Conservation (phyloP, 2,888 invertebrate genomes). For the Aphrophora alni region DNA sequence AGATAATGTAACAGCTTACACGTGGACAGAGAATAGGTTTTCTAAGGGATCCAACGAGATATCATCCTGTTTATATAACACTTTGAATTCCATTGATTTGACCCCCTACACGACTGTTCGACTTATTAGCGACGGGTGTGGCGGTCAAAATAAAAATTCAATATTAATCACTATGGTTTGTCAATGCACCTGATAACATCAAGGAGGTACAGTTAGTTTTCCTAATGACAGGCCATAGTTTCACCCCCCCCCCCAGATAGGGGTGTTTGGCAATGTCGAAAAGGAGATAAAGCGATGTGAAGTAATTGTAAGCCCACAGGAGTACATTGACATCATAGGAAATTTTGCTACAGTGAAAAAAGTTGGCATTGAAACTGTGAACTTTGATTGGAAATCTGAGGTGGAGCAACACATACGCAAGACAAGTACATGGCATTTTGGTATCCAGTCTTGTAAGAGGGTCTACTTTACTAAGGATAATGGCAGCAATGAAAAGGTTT, state of each 20-base stretch:
- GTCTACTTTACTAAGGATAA: neutral
- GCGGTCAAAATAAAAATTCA: constrained; percentile 52
- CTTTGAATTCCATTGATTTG: constrained; percentile 42
- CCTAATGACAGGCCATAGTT: constrained; percentile 52
- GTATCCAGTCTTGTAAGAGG: constrained; percentile 15
- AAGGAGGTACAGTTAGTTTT: constrained; percentile 47
- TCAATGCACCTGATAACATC: constrained; percentile 40
- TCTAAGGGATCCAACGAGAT: constrained; percentile 53
- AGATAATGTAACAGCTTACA: constrained; percentile 50
- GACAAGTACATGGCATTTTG: constrained; percentile 29
- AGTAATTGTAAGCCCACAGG: constrained; percentile 43
- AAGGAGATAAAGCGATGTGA: constrained; percentile 45
- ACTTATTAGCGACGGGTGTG: constrained; percentile 36
- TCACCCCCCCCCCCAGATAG: constrained; percentile 40
- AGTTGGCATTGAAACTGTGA: constrained; percentile 39
- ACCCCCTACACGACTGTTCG: constrained; percentile 11
- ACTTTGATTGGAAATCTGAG: constrained; percentile 42
- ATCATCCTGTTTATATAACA: constrained; percentile 50
- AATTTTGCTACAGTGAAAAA: constrained; percentile 43
- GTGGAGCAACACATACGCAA: neutral
- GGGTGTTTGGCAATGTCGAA: constrained; percentile 52
- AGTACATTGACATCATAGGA: constrained; percentile 43
- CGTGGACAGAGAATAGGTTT: constrained; percentile 53
- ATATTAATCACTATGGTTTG: constrained; percentile 50
- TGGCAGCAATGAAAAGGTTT: neutral